Evolutionary conservation across 2,888 invertebrate genomes (phyloP), one percentile per base, ranked within the genome.

Genomic region (Napeogenes inachia): DNA sequence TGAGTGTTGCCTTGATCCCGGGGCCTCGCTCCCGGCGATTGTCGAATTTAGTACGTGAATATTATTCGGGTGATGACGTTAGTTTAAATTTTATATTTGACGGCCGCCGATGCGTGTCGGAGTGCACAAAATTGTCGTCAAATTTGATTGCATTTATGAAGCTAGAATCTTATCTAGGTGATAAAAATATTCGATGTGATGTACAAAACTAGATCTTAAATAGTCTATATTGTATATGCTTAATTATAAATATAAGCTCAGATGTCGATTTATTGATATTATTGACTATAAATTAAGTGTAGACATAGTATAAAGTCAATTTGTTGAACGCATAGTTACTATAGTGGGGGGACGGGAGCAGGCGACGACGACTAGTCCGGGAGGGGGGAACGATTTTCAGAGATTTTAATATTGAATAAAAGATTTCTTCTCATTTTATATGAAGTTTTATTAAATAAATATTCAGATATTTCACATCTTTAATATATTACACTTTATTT

Each of bases 351-450:
- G 60, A 63, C 61, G 59, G 62, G 68, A 59, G 70, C 64, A 70
- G 70, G 67, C 61, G 68, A 71, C 62, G 69, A 62, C 71, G 65
- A 66, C 54, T 58, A 60, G 61, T 61, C 63, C 62, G 63, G 66
- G 59, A 66, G 64, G 65, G 67, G 61, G 60, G 60, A 55, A 54
- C 50, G 64, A 63, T 67, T 70, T 70, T 72, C 73, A 72, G 73
- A 77, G 76, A 77, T 73, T 75, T 75, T 71, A 76, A 79, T 50
- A 79, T 80, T 78, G 74, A 82, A 81, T 80, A 84, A 84, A 81
- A 58, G 75, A 80, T 80, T 81, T 78, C 72, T 69, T 75, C 68
- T 71, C 69, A 68, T 65, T 66, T 64, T 61, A 57, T 46, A 47
- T 50, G n/a, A 42, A 56, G 32, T 71, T 73, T 73, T 68, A 69